Evolutionary conservation across 1,140 invertebrate genomes (phyloP), one percentile per base, ranked within the genome.

Genomic region (Telenomus remus): DNA sequence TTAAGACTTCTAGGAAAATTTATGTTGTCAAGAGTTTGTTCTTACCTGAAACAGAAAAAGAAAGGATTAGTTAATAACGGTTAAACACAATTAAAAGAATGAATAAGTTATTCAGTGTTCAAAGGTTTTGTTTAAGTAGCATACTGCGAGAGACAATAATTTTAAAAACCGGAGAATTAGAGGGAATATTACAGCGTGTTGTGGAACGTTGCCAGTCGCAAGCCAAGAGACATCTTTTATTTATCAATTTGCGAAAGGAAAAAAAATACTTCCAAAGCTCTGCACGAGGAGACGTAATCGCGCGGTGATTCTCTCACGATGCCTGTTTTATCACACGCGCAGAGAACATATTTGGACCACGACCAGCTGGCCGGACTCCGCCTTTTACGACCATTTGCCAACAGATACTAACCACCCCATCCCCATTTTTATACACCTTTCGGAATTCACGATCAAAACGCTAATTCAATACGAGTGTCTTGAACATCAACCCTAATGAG

Each of bases 241-340:
- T 79, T 80, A 78, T 83, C 76, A 80, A 78, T 84, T 81, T 70
- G 51, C 42, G 43, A 57, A 66, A 49, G 46, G 47, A 61, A 14
- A 39, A 75, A 76, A 70, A 70, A 60, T 37, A 10, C 33, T 54
- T 48, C 9, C 47, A 75, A 19, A 59, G 50, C 27, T 49, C 35
- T 48, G 51, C 60, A 68, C 57, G 70, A 56, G 75, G 59, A 77
- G 76, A 81, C 70, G 78, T 82, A 84, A 84, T 84, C 82, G 80
- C 77, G 76, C 74, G 79, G 80, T 85, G 84, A 86, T 85, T 85
- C 82, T 82, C 82, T 84, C 80, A 79, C 80, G 81, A 82, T 79
- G 61, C 80, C 79, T 76, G 76, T 74, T 82, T 82, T 84, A 82
- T 82, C 77, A 66, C 76, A 42, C 49, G 66, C 59, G 69, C 73